phyloP scores from a whole-genome alignment of 2,888 invertebrate genomes.

The Aporophyla lueneburgensis region DNA sequence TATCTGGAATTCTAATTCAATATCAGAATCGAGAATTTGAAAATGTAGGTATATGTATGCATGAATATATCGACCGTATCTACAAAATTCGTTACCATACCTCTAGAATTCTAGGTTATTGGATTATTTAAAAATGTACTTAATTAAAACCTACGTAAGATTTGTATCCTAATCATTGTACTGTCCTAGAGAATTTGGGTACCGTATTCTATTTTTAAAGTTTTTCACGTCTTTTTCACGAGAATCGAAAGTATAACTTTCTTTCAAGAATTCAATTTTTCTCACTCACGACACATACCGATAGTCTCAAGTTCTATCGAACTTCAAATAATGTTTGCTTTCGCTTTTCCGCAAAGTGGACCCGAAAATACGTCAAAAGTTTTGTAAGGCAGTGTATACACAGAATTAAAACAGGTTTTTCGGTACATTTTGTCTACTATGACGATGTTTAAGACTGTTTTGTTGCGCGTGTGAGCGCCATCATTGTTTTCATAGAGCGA shows the following conservation, averaged over 20 bases:
- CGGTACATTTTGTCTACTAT: background rate
- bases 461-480: background rate
- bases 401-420: background rate
- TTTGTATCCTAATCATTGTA: background rate
- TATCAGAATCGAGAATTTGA: background rate
- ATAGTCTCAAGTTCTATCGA: conserved; percentile 31
- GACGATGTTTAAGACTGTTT: background rate
- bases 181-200: background rate
- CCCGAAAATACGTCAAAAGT: conserved; percentile 31
- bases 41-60: background rate
- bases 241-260: conserved; percentile 1
- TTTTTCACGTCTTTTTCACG: background rate
- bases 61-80: background rate
- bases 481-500: conserved; percentile 25
- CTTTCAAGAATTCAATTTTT: conserved; percentile 1
- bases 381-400: conserved; percentile 1
- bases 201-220: background rate
- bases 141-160: background rate
- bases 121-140: background rate
- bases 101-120: background rate
- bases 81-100: background rate
- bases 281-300: background rate
- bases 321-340: conserved; percentile 44
- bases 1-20: background rate
- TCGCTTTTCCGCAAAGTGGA: conserved; percentile 32